Percentiles rank a stretch among this genome's conserved stretches.
These are phyloP conservation scores for Drosophila imparisetae DNA, from an alignment of 2,888 invertebrate genomes.

Conservation along the genomic window DNA sequence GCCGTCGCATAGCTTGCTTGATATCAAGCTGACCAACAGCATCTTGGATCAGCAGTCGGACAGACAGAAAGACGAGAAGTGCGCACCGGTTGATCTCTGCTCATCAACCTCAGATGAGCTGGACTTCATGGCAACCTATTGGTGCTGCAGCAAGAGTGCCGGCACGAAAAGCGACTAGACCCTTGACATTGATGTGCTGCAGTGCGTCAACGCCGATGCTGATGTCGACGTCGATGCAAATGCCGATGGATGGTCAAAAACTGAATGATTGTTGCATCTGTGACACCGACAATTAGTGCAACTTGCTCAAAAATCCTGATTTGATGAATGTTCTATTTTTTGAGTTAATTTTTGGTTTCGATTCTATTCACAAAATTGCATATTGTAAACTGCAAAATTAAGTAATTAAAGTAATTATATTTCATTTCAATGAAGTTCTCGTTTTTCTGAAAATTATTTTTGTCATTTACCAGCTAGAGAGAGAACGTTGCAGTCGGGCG, in stretches of 20 bases:
- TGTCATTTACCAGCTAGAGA: too few species aligned
- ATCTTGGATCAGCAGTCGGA: neutral
- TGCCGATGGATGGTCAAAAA: neutral
- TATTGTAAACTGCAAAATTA: constrained; percentile 10
- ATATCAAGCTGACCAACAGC: neutral
- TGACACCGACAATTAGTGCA: neutral
- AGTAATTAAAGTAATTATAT: neutral
- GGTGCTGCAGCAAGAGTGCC: constrained; percentile 29
- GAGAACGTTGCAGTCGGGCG: too few species aligned
- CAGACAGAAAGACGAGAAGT: constrained; percentile 1
- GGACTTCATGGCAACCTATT: constrained; percentile 50
- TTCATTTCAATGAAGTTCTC: constrained; percentile 1
- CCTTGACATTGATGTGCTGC: neutral
- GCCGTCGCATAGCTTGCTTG: constrained; percentile 5
- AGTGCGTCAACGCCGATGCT: neutral
- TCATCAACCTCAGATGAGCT: constrained; percentile 43
- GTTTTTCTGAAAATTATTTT: neutral
- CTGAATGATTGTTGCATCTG: neutral
- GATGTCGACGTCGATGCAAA: neutral
- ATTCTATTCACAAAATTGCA: neutral
- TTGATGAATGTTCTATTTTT: neutral
- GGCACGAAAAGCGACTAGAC: neutral
- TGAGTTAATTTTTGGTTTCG: neutral
- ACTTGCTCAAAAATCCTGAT: neutral
- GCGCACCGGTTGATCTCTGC: neutral